Conservation (phyloP, 2,113 vertebrate species). For the Acanthochromis polyacanthus region DNA sequence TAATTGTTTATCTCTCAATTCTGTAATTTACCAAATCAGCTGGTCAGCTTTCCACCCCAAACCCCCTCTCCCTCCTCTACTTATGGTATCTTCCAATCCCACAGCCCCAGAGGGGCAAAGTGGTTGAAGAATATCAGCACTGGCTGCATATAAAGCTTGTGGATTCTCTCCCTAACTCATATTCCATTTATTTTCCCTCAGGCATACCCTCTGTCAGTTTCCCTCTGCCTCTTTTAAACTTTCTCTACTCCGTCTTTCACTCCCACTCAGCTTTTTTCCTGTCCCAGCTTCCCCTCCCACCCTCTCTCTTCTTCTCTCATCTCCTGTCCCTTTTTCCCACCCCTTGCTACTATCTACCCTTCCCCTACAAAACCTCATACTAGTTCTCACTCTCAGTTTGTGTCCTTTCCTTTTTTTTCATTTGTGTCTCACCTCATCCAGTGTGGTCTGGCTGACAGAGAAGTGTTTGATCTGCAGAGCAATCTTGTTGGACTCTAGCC, state of each 20-base stretch:
- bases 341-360: constrained; percentile 26
- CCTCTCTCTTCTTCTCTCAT: constrained; percentile 41
- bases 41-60: background rate
- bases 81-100: constrained; percentile 61
- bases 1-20: constrained; percentile 12
- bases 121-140: constrained; percentile 69
- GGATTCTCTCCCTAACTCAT: constrained; percentile 72
- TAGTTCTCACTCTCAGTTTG: constrained; percentile 32
- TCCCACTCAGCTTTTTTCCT: constrained; percentile 66
- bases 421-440: constrained; percentile 92
- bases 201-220: constrained; percentile 74
- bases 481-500: constrained; percentile 91
- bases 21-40: background rate
- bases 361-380: constrained; percentile 45
- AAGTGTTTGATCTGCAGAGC: constrained; percentile 94
- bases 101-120: constrained; percentile 59
- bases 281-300: constrained; percentile 45
- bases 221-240: constrained; percentile 69
- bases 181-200: constrained; percentile 77
- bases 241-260: constrained; percentile 67
- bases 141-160: constrained; percentile 73
- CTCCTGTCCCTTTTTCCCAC: constrained; percentile 40
- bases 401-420: constrained; percentile 16
- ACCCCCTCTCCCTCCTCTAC: constrained; percentile 13
- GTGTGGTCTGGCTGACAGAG: constrained; percentile 95